Percentiles rank a stretch among this genome's conserved stretches.
These are phyloP conservation scores for Geopemphigus sp. DNA, from an alignment of 1,140 invertebrate genomes.

Conservation along the genomic window DNA sequence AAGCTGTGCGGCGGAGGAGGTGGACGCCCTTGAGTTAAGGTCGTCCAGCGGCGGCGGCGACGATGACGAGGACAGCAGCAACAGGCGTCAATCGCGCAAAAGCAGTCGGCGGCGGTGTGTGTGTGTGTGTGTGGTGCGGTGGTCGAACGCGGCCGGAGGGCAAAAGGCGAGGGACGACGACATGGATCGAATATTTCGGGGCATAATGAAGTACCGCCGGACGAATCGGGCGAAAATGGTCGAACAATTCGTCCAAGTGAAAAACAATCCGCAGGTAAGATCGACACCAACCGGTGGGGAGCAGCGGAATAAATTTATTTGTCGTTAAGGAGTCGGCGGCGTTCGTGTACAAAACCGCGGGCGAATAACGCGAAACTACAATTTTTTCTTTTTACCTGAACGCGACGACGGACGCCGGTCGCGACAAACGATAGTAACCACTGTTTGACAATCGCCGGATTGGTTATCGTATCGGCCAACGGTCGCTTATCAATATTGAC, in stretches of 20 bases:
- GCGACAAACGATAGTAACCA: too few species aligned
- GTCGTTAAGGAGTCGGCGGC: too few species aligned
- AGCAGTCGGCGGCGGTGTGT: not conserved
- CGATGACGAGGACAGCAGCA: not conserved
- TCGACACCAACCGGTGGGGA: not conserved
- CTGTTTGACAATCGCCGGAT: too few species aligned
- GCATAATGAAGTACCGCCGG: constrained; percentile 82
- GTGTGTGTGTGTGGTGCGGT: not conserved
- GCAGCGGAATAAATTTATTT: too few species aligned
- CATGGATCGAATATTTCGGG: constrained; percentile 83
- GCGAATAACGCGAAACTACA: too few species aligned
- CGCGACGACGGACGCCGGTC: too few species aligned
- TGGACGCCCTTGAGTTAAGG: constrained; percentile 39
- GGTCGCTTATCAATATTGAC: too few species aligned
- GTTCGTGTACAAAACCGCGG: too few species aligned
- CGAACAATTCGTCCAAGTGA: constrained; percentile 82
- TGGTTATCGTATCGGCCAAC: too few species aligned
- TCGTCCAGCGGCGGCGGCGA: not conserved
- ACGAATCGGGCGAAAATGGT: constrained; percentile 81
- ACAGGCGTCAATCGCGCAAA: not conserved
- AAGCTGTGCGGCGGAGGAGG: not conserved
- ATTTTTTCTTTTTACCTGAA: too few species aligned
- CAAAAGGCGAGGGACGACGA: not conserved
- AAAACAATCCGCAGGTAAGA: constrained; percentile 78
- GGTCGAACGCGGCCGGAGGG: too few species aligned